These are phyloP conservation scores for Diorhabda carinulata DNA, from an alignment of 1,140 invertebrate species.

Conservation along the genomic window DNA sequence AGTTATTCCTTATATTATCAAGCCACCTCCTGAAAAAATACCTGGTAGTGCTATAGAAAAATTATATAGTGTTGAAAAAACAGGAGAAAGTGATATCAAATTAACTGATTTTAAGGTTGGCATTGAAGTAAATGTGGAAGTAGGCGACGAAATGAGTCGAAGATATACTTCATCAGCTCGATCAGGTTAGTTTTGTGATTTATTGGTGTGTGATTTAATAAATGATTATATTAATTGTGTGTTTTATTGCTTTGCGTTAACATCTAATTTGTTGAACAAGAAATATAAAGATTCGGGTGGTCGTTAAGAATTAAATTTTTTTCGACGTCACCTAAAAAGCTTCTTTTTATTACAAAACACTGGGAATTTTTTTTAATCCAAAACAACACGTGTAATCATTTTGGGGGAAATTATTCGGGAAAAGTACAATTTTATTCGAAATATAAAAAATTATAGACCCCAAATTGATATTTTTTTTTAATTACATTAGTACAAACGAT, in stretches of 20 bases:
- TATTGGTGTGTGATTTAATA: slow-evolving; percentile 1
- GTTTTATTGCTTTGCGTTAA: neutral
- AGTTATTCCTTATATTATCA: slow-evolving; percentile 28
- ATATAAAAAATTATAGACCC: too few relatives aligned
- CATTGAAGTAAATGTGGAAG: slow-evolving; percentile 39
- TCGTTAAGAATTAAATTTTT: too few relatives aligned
- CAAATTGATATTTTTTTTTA: too few relatives aligned
- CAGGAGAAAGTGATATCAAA: slow-evolving; percentile 25
- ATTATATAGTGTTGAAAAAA: slow-evolving; percentile 33
- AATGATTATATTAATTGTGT: slow-evolving; percentile 6
- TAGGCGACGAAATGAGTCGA: slow-evolving; percentile 41
- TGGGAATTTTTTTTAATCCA: too few relatives aligned
- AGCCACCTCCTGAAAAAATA: slow-evolving; percentile 27
- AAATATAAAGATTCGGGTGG: too few relatives aligned
- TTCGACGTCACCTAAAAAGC: too few relatives aligned
- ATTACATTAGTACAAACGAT: too few relatives aligned
- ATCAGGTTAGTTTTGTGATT: slow-evolving; percentile 35
- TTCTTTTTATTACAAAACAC: too few relatives aligned
- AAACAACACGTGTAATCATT: too few relatives aligned
- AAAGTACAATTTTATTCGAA: too few relatives aligned
- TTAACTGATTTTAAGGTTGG: slow-evolving; percentile 37
- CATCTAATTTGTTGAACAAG: too few relatives aligned
- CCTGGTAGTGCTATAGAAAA: slow-evolving; percentile 36
- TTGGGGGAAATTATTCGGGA: too few relatives aligned
- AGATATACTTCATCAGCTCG: slow-evolving; percentile 38